Conservation (phyloP, 2,113 vertebrate genomes). For the Brachypteracias leptosomus region DNA sequence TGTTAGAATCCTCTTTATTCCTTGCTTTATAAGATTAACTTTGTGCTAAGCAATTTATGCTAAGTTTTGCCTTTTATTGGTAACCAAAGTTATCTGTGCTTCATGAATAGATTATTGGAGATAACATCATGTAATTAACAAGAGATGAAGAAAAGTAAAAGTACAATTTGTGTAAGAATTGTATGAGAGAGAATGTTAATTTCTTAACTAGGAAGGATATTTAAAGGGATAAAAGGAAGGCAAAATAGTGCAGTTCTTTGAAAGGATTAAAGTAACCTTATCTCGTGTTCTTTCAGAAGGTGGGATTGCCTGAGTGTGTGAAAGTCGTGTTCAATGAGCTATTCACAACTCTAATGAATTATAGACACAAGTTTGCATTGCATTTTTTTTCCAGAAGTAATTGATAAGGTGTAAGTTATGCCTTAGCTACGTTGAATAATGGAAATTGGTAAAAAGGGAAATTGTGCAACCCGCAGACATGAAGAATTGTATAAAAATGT, state of each 20-base stretch:
- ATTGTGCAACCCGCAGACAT: background rate
- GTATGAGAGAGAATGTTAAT: slow-evolving; percentile 86
- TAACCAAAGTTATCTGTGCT: slow-evolving; percentile 82
- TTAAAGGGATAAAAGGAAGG: slow-evolving; percentile 86
- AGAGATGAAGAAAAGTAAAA: slow-evolving; percentile 85
- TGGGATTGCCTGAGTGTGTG: slow-evolving; percentile 57
- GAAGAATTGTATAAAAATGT: background rate
- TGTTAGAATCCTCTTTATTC: slow-evolving; percentile 83
- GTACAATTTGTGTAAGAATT: slow-evolving; percentile 88
- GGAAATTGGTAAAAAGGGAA: background rate
- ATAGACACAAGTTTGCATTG: slow-evolving; percentile 32
- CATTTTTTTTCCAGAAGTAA: background rate
- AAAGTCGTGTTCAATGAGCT: slow-evolving; percentile 69
- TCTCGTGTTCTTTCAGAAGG: slow-evolving; percentile 81
- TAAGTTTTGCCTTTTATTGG: slow-evolving; percentile 77
- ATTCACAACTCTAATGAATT: slow-evolving; percentile 56
- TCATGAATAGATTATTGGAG: slow-evolving; percentile 92
- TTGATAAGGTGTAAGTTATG: background rate
- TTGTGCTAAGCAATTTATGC: slow-evolving; percentile 93
- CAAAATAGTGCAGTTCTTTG: slow-evolving; percentile 84
- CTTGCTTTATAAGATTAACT: slow-evolving; percentile 89
- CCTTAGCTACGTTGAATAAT: background rate
- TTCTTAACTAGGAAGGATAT: slow-evolving; percentile 88
- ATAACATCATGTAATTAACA: slow-evolving; percentile 97
- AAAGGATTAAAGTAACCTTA: slow-evolving; percentile 89